These are phyloP conservation scores for Tethea ocularis DNA, from an alignment of 2,888 invertebrate genomes.

Conservation along the genomic window DNA sequence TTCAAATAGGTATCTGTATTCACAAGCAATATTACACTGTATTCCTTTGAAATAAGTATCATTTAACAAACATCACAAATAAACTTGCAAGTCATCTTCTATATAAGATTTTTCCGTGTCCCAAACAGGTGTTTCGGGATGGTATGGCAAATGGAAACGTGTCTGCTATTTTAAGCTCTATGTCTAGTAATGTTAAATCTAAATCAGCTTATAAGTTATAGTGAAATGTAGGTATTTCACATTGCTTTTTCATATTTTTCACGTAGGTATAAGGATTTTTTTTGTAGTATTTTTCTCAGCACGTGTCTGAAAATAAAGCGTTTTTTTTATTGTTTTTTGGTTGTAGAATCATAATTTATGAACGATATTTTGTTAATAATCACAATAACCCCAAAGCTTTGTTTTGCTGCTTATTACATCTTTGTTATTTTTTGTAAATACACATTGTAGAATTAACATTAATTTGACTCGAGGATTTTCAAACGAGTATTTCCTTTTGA, in stretches of 20 bases:
- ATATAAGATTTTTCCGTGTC: slow-evolving; percentile 7
- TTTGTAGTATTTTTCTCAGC: too few relatives aligned
- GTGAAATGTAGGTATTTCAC: not conserved
- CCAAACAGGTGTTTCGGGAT: slow-evolving; percentile 9
- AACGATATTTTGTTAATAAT: not conserved
- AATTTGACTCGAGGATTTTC: slow-evolving; percentile 1
- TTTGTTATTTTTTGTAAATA: not conserved
- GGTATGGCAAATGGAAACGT: not conserved
- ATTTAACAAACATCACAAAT: not conserved
- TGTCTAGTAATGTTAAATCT: not conserved
- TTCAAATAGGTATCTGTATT: not conserved
- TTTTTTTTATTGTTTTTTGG: too few relatives aligned
- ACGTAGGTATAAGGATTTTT: too few relatives aligned
- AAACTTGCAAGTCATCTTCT: slow-evolving; percentile 8
- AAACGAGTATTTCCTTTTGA: slow-evolving; percentile 16
- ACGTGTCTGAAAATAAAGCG: too few relatives aligned
- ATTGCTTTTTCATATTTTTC: not conserved
- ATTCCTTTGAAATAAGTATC: not conserved
- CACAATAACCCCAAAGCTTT: not conserved
- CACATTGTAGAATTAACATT: not conserved
- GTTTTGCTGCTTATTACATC: too few relatives aligned
- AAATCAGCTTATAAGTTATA: not conserved
- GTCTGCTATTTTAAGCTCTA: slow-evolving; percentile 1
- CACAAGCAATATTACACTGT: not conserved
- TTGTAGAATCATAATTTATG: too few relatives aligned